Base-by-base conservation (phyloP, 2,113 vertebrate species). In the Phylloscopus trochilus region DNA sequence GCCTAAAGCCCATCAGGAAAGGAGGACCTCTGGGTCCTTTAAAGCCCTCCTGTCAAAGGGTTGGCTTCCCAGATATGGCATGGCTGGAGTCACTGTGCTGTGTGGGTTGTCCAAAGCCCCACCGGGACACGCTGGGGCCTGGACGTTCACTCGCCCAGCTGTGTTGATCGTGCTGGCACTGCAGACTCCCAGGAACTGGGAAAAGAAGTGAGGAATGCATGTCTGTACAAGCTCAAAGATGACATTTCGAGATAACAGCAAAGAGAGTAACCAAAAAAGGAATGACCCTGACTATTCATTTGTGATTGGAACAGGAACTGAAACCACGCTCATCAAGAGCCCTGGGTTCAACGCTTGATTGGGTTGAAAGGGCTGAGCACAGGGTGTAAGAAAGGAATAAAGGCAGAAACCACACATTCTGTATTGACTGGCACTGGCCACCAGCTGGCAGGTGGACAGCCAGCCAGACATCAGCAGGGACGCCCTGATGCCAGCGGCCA, bases 61-160 rank as follows among this genome's bases (percentile, higher is more conserved):
- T 43, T 3, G 2, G 5, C 27, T 78, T 66, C 24, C 27, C 2
- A 0, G 9, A 2, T 23, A 1, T n/a, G 37, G 35, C n/a, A 26
- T 23, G 46, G 66, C 66, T 66, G 2, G 4, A 68, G 28, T 53
- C 37, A 15, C 47, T 75, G 37, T 0, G 2, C n/a, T 26, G 33
- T 44, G 56, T 35, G 84, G 37, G 24, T 49, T 72, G 43, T 37
- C 11, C n/a, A 30, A 49, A 83, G 37, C 60, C 62, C 22, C 6
- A 2, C 24, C 0, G 1, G 11, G 33, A 28, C 33, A 55, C 1
- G 6, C 52, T 75, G 39, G 41, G 47, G 52, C 47, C 58, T 81
- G 28, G 15, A 62, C 44, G 7, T 44, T 75, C 58, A 4, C 19
- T 63, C 53, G 31, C 52, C 19, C 43, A 30, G 62, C 49, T 89